Evolutionary conservation across 2,888 invertebrate species (phyloP), one percentile per base, ranked within the genome.

Genomic region (Chaitophorus viminalis): DNA sequence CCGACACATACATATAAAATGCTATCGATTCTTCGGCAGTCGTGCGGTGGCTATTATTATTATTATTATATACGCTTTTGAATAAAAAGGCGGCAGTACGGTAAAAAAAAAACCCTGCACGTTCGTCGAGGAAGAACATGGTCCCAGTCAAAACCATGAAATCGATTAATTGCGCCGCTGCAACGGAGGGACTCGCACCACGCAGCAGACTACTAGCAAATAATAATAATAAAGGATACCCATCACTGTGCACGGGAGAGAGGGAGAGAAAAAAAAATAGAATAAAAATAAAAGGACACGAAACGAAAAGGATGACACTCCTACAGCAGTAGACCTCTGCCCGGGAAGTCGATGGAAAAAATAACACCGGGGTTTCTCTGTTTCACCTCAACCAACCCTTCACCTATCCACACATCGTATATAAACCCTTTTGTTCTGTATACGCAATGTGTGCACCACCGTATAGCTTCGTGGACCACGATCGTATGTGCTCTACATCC

Each of bases 1-100:
- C 46, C 76, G 33, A 21, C 25, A 68, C 60, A 76, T 65, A 60
- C 60, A 25, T 8, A 21, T 60, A 21, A 25, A 83, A 74, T 84
- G 39, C 33, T 60, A 76, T 84, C 75, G 83, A 76, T 76, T 84
- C 83, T 60, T n/a, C 46, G 65, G 83, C 29, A 75, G 65, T 84
- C 76, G 65, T 84, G 75, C 5, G 60, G 75, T 84, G 83, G 75
- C 29, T 77, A 29, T 6, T 60, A 60, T 54, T 46, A 46, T 46
- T 46, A 46, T 46, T 46, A 46, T 11, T 60, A 60, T 17, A 17
- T 17, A 70, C 17, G 77, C 77, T 77, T 77, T 77, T 77, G 52
- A 77, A 77, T 77, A 77, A 70, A 77, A 77, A 77, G 77, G 77
- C 77, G 25, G 29, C 3, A 29, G 77, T 52, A 77, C 77, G 70